These are phyloP conservation scores for Rhinella marina DNA, from an alignment of 2,797 vertebrate species.

Conservation along the genomic window DNA sequence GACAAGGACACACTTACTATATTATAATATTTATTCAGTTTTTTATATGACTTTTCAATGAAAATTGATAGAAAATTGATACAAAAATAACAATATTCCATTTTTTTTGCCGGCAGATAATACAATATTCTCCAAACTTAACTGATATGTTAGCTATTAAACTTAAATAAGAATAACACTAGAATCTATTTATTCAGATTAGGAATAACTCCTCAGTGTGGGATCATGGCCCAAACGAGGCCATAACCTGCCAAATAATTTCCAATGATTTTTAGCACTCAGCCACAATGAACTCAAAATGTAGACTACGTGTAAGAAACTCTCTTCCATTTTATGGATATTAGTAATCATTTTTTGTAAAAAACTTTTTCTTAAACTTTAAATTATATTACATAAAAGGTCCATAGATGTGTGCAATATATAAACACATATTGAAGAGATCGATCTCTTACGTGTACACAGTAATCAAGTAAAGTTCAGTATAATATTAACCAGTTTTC, in stretches of 20 bases:
- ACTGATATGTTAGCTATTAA: conserved; percentile 45
- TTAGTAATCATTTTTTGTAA: background rate
- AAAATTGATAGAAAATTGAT: conserved; percentile 39
- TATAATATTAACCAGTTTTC: no score
- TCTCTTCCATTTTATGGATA: background rate
- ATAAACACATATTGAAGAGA: no score
- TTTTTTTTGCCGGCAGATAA: conserved; percentile 9
- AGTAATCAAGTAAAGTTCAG: no score
- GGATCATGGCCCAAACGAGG: conserved; percentile 10
- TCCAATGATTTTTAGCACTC: conserved; percentile 2
- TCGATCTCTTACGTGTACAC: no score
- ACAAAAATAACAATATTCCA: conserved; percentile 27
- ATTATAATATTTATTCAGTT: background rate
- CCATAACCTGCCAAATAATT: conserved; percentile 27
- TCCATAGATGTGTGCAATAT: no score
- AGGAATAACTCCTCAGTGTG: conserved; percentile 7
- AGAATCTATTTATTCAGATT: conserved; percentile 40
- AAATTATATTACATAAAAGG: background rate
- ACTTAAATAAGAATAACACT: conserved; percentile 43
- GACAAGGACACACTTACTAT: background rate
- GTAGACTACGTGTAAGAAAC: conserved; percentile 7
- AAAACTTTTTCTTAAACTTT: background rate
- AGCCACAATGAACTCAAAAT: conserved; percentile 7
- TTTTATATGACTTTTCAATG: background rate
- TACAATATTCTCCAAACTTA: background rate